phyloP scores from a whole-genome alignment of 2,888 invertebrate genomes.

The Margaritifera margaritifera region DNA sequence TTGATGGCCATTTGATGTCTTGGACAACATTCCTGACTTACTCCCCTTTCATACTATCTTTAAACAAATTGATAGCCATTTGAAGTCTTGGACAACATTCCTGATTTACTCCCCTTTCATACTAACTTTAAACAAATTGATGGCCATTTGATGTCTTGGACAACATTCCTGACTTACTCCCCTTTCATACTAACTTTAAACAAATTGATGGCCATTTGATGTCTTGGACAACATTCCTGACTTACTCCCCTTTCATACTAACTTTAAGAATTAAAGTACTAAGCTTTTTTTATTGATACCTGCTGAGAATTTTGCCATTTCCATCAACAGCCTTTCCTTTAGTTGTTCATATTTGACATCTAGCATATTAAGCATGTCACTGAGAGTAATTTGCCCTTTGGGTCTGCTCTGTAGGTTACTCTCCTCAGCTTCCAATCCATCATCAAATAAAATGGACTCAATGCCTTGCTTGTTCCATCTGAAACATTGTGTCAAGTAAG shows the following conservation, averaged over 20 bases:
- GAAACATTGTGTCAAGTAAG: neutral
- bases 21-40: too few species aligned
- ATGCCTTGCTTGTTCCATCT: constrained; percentile 67
- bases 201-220: too few species aligned
- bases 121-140: too few species aligned
- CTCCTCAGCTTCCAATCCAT: constrained; percentile 55
- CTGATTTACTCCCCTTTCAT: too few species aligned
- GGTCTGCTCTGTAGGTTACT: constrained; percentile 25
- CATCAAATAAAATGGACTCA: constrained; percentile 63
- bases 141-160: too few species aligned
- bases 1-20: too few species aligned
- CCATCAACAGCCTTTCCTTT: constrained; percentile 54
- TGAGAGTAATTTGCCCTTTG: constrained; percentile 38
- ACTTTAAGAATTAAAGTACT: neutral
- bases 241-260: neutral
- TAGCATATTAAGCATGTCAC: constrained; percentile 57
- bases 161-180: too few species aligned
- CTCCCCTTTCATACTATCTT: too few species aligned
- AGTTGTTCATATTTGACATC: constrained; percentile 61
- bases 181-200: too few species aligned
- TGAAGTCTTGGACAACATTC: too few species aligned
- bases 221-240: neutral
- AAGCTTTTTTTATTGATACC: constrained; percentile 33
- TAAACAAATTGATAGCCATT: too few species aligned
- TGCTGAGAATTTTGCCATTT: constrained; percentile 57